Evolutionary conservation across 2,113 vertebrate species (phyloP), one percentile per base, ranked within the genome.

Genomic region (Phaetusa simplex): DNA sequence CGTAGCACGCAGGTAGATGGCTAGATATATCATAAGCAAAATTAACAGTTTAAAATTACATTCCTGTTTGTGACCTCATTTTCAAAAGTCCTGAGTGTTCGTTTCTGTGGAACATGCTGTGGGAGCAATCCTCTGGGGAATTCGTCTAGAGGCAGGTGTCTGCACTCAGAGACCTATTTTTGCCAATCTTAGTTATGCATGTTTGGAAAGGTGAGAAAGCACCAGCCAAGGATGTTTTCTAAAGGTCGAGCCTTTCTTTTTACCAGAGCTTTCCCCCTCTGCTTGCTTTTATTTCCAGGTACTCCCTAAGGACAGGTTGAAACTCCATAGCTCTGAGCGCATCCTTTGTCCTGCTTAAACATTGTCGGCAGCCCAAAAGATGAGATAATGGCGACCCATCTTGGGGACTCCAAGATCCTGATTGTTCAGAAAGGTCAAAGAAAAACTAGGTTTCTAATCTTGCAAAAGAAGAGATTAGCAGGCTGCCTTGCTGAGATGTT

Each of bases 351-450:
- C 86, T 81, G 64, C 42, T 56, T 95, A 95, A 97, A 95, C 84
- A 93, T 85, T 96, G 89, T 88, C 89, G 91, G 66, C 84, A 95
- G 72, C 42, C 91, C 50, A 66, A 93, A 97, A 95, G 82, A 94
- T 69, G 67, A 97, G 94, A 97, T 95, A 96, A 95, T 71, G 84
- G 83, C 1, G 34, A 88, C 94, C 77, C 29, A 50, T 96, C 95
- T 56, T 91, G 82, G 93, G 78, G 70, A 88, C 94, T 96, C 81
- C 66, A 82, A 90, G 91, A 56, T 95, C 50, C 55, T 56, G 87
- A 96, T 94, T 97, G 95, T 96, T 97, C 84, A 83, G 66, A 97
- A 97, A 96, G 96, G 97, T 97, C 97, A 94, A 42, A 78, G 78
- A 90, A 95, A 95, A 96, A 83, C 82, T 45, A 92, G 55, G 20